Evolutionary conservation across 2,888 invertebrate genomes (phyloP).

Genomic region (Scaptomyza reducta): DNA sequence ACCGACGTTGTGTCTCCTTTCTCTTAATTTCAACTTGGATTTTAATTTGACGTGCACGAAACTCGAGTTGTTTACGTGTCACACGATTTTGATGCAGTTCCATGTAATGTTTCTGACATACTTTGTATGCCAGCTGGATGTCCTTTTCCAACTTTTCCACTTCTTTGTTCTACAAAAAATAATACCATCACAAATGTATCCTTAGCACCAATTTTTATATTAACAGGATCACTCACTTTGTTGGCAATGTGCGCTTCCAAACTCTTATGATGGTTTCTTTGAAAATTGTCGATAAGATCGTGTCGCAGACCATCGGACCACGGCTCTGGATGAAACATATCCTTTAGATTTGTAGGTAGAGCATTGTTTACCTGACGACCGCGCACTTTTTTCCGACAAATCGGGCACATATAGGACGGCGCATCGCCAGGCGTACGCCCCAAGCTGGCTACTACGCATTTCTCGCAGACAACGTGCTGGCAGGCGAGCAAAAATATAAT

Average conservation of each 20-base stretch:
- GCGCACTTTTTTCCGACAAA: slow-evolving; percentile 63
- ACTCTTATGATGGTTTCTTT: slow-evolving; percentile 56
- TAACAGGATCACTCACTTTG: slow-evolving; percentile 43
- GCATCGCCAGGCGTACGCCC: slow-evolving; percentile 49
- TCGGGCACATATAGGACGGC: slow-evolving; percentile 60
- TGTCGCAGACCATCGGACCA: slow-evolving; percentile 58
- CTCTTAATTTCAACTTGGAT: slow-evolving; percentile 24
- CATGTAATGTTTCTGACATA: slow-evolving; percentile 44
- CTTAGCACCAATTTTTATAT: too few species aligned
- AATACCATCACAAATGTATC: neutral
- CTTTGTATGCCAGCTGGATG: slow-evolving; percentile 17
- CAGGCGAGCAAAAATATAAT: slow-evolving; percentile 76
- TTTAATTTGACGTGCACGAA: slow-evolving; percentile 37
- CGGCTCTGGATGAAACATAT: slow-evolving; percentile 77
- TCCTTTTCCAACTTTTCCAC: slow-evolving; percentile 37
- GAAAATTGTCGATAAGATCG: slow-evolving; percentile 60
- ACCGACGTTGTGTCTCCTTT: slow-evolving; percentile 22
- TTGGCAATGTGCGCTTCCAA: slow-evolving; percentile 51
- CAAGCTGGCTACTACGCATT: slow-evolving; percentile 58
- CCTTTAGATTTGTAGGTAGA: slow-evolving; percentile 71
- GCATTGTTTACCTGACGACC: slow-evolving; percentile 70
- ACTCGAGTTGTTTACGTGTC: slow-evolving; percentile 46
- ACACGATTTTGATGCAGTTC: slow-evolving; percentile 33
- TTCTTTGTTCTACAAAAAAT: slow-evolving; percentile 26
- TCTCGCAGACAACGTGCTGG: slow-evolving; percentile 71